A percentile compares a stretch with the other conserved stretches of the same genome.
phyloP scores from a whole-genome alignment of 1,140 invertebrate species.

The Drosophila orosa region DNA sequence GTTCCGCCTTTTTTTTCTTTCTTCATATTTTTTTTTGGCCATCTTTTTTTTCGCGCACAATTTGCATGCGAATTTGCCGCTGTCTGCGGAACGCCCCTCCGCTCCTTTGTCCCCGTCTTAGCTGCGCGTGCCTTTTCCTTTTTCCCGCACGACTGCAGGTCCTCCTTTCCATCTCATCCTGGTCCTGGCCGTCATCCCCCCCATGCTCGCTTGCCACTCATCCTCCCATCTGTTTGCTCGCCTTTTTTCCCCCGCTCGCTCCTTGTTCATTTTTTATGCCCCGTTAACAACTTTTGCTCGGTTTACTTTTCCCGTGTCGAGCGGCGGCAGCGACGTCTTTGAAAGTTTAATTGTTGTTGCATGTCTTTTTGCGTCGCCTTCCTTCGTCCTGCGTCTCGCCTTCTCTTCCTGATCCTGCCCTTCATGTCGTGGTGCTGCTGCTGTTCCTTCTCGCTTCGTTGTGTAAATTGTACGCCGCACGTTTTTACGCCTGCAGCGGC shows the following conservation, averaged over 20 bases:
- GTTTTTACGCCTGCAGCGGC: constrained; percentile 79
- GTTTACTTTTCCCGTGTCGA: constrained; percentile 81
- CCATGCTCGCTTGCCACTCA: constrained; percentile 2
- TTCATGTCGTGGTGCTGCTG: constrained; percentile 33
- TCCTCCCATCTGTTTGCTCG: constrained; percentile 34
- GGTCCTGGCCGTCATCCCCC: constrained; percentile 1
- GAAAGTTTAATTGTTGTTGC: constrained; percentile 83
- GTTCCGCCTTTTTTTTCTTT: constrained; percentile 6
- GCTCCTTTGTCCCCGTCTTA: constrained; percentile 14
- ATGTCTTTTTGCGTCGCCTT: constrained; percentile 68
- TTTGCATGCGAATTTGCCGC: constrained; percentile 82
- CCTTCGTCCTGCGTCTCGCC: constrained; percentile 16
- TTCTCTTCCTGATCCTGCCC: constrained; percentile 26
- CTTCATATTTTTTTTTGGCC: constrained; percentile 55
- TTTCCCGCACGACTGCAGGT: constrained; percentile 77
- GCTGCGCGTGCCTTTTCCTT: constrained; percentile 79
- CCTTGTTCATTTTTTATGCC: constrained; percentile 80
- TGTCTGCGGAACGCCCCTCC: constrained; percentile 54
- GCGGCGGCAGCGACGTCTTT: constrained; percentile 72
- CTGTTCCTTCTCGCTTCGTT: constrained; percentile 53
- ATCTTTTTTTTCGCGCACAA: constrained; percentile 73
- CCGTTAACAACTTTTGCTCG: constrained; percentile 83
- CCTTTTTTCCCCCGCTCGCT: constrained; percentile 21
- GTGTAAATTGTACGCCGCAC: constrained; percentile 80
- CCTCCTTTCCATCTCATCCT: constrained; percentile 5